Evolutionary conservation across 2,113 vertebrate genomes (phyloP).

Genomic region (Oncorhynchus nerka): DNA sequence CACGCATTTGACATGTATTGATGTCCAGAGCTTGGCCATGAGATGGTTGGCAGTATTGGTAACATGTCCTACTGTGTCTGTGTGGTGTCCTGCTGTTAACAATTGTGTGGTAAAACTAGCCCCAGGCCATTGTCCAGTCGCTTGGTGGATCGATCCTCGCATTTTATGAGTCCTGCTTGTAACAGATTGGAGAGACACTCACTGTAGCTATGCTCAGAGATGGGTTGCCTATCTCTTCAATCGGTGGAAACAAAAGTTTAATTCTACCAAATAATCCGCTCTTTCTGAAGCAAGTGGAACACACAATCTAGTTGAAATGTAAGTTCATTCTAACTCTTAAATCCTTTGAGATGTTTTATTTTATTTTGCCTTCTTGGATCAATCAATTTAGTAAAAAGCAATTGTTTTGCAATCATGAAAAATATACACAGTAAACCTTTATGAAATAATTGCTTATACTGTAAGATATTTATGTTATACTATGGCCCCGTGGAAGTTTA

Average conservation of each 20-base stretch:
- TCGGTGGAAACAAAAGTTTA: constrained; percentile 12
- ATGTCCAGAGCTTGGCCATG: constrained; percentile 44
- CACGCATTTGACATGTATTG: constrained; percentile 38
- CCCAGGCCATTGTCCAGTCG: constrained; percentile 65
- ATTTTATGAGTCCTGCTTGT: constrained; percentile 58
- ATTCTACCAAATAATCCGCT: constrained; percentile 10
- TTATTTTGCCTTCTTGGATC: not conserved
- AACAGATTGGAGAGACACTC: constrained; percentile 41
- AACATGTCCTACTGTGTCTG: constrained; percentile 25
- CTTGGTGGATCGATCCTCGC: constrained; percentile 74
- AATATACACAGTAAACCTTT: not conserved
- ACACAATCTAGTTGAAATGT: constrained; percentile 32
- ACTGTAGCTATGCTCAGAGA: constrained; percentile 28
- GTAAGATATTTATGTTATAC: not conserved
- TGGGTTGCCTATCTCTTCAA: constrained; percentile 21
- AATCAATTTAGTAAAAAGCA: not conserved
- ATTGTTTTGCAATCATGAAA: not conserved
- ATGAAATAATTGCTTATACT: not conserved
- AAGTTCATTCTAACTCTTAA: constrained; percentile 20
- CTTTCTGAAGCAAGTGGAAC: constrained; percentile 6
- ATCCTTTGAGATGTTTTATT: not conserved
- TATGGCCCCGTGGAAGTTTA: not conserved
- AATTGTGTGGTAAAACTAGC: constrained; percentile 71
- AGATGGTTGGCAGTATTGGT: constrained; percentile 52
- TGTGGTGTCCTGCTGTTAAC: constrained; percentile 65